Percentiles rank a stretch among this genome's conserved stretches.
Evolutionary conservation across 2,888 invertebrate genomes (phyloP).

Genomic region (Cephus pulcher): DNA sequence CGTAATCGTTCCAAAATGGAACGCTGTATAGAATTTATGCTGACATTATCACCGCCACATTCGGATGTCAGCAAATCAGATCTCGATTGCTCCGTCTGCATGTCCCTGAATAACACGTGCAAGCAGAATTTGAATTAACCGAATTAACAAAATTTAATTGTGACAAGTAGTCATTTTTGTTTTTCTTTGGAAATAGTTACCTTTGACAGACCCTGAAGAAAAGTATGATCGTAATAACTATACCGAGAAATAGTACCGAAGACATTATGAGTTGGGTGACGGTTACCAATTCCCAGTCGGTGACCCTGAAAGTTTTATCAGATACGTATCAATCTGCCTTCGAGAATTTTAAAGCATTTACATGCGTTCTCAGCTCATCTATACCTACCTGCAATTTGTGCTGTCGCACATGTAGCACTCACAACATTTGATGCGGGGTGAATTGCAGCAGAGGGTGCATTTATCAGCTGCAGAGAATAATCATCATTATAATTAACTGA

Average conservation of each 20-base stretch:
- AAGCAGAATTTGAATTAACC: neutral
- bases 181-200: constrained; percentile 22
- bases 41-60: constrained; percentile 15
- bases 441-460: constrained; percentile 15
- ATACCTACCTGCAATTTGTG: constrained; percentile 12
- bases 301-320: constrained; percentile 26
- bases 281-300: constrained; percentile 24
- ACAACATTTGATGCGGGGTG: constrained; percentile 15
- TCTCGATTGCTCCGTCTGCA: neutral
- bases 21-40: constrained; percentile 40
- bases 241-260: constrained; percentile 32
- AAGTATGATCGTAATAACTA: constrained; percentile 34
- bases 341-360: neutral
- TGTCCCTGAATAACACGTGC: neutral
- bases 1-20: constrained; percentile 41
- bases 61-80: constrained; percentile 6
- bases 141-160: neutral
- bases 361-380: neutral
- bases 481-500: neutral
- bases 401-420: constrained; percentile 10
- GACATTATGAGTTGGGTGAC: constrained; percentile 36
- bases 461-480: neutral
- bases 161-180: neutral
- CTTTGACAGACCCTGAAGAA: constrained; percentile 38
- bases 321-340: neutral